Evolutionary conservation across 2,888 invertebrate species (phyloP), one percentile per base, ranked within the genome.

Genomic region (Trypoxylon attenuatum): DNA sequence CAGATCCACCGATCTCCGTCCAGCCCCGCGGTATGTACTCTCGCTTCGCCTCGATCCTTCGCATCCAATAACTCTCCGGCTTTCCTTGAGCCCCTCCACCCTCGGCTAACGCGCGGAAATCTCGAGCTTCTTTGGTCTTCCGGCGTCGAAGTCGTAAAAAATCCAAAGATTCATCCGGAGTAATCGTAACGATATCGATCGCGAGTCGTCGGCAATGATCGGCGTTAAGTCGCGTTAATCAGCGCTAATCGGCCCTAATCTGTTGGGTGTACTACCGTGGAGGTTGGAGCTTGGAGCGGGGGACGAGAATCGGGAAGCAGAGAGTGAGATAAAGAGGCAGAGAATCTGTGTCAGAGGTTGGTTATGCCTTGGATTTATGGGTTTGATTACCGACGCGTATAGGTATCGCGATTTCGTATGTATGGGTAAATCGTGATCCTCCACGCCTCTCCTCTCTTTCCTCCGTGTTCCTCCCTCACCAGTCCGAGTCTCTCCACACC

Each of bases 371-470:
- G 80, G 78, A 82, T 82, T 81, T 82, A 81, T 81, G 78, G 76
- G 74, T 82, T 78, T 82, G 82, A 82, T 82, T 82, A 80, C 76
- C 73, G 69, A 67, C 73, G 73, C 70, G 74, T 73, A 70, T 75
- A 71, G 69, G 73, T 68, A 57, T 65, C 71, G 70, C 73, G 78
- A 79, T 81, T 81, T 80, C 80, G 77, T 81, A 82, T 78, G 77
- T 81, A 82, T 78, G 77, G 78, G 77, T 78, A 78, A 83, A 77
- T 82, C 83, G 82, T 82, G 82, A 82, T 82, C 76, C 71, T 82
- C 83, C 82, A 83, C 82, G 82, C 83, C 82, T 79, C 75, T 71
- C 69, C 75, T 56, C 51, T 66, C 62, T 68, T 69, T 10, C 33
- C 33, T 10, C 33, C n/a, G 33, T 4, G n/a, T 43, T 21, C 42